phyloP scores from a whole-genome alignment of 2,888 invertebrate species.

The Epirrhoe tristata region DNA sequence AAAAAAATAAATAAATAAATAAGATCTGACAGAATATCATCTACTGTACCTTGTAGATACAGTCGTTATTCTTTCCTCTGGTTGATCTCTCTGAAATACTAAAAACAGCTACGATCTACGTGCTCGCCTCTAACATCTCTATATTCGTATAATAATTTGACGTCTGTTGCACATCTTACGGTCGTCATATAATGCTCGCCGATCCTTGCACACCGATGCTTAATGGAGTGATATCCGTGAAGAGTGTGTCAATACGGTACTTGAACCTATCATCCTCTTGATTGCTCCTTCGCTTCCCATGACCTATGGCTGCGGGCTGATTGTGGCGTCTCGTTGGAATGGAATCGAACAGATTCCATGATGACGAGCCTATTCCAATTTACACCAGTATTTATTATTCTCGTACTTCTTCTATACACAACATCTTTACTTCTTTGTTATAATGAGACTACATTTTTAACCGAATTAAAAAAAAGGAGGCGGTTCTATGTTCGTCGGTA shows the following conservation, averaged over 20 bases:
- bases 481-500: too few species aligned
- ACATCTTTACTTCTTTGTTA: too few species aligned
- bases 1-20: too few species aligned
- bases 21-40: too few species aligned
- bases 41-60: too few species aligned
- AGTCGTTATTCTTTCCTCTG: too few species aligned
- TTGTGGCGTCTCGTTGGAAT: constrained; percentile 29
- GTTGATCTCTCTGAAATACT: too few species aligned
- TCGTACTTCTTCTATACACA: background rate
- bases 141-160: too few species aligned
- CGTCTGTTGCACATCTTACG: background rate
- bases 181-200: background rate
- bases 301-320: constrained; percentile 31
- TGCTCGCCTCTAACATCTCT: too few species aligned
- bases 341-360: constrained; percentile 18
- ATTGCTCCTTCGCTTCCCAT: constrained; percentile 32
- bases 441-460: too few species aligned
- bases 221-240: constrained; percentile 31
- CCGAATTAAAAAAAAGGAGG: too few species aligned
- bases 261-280: constrained; percentile 29
- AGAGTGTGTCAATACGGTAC: constrained; percentile 41
- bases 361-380: background rate
- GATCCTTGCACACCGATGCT: background rate
- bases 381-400: background rate
- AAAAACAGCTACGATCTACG: too few species aligned